A percentile compares a stretch with the other conserved stretches of the same genome.
Conservation (phyloP, 2,113 vertebrate species). For the Megaceryle torquata region DNA sequence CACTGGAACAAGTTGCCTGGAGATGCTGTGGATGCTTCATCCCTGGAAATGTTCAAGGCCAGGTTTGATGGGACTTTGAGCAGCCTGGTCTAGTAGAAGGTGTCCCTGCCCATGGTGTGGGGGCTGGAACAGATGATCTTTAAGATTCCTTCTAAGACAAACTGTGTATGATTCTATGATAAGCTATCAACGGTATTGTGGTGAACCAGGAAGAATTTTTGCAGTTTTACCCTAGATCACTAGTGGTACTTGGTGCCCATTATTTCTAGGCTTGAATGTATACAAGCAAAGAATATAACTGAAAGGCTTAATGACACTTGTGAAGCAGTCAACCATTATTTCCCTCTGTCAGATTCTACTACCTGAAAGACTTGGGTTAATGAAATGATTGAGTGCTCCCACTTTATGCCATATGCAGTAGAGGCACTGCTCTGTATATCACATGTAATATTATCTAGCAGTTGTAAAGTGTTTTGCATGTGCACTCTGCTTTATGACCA, state of each 20-base stretch:
- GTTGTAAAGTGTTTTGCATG: conserved; percentile 40
- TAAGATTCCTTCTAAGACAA: neutral
- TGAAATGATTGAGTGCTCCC: conserved; percentile 54
- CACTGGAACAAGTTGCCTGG: neutral
- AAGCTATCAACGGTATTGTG: neutral
- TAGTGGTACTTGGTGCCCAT: conserved; percentile 7
- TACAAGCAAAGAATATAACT: neutral
- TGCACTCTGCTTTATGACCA: conserved; percentile 48
- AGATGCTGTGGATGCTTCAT: neutral
- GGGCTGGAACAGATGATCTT: neutral
- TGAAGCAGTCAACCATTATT: conserved; percentile 62
- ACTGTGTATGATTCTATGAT: neutral
- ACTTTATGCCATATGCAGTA: conserved; percentile 34
- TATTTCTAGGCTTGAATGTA: conserved; percentile 13
- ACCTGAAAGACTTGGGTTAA: conserved; percentile 60
- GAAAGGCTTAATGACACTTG: conserved; percentile 59
- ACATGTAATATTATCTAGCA: conserved; percentile 39
- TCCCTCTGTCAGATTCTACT: conserved; percentile 51
- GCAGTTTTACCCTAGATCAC: conserved; percentile 2
- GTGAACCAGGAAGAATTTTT: neutral
- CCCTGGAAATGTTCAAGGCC: neutral
- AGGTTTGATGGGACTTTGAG: neutral
- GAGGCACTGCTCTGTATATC: conserved; percentile 44
- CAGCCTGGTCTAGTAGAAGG: neutral
- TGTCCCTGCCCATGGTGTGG: neutral